Percentiles rank a stretch among this genome's conserved stretches.
Evolutionary conservation across 2,113 vertebrate species (phyloP).

Genomic region (Glaucidium brasilianum): DNA sequence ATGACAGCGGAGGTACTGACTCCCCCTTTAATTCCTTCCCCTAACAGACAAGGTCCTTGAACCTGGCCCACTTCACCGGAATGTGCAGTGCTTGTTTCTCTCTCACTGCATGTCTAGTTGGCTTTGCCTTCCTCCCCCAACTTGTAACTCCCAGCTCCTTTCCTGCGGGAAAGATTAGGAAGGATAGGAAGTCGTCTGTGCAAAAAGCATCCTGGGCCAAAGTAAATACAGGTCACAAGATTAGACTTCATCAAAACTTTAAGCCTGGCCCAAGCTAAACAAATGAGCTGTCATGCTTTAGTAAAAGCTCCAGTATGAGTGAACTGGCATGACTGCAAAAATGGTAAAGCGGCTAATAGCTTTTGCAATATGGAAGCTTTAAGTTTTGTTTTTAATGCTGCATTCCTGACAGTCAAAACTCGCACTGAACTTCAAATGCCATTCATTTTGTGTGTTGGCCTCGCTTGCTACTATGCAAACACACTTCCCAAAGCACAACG

Average conservation of each 20-base stretch:
- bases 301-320: slow-evolving; percentile 46
- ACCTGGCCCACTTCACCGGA: slow-evolving; percentile 10
- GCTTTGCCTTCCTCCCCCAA: slow-evolving; percentile 30
- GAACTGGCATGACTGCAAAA: slow-evolving; percentile 60
- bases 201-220: slow-evolving; percentile 63
- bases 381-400: slow-evolving; percentile 52
- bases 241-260: slow-evolving; percentile 75
- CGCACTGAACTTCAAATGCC: slow-evolving; percentile 29
- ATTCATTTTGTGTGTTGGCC: slow-evolving; percentile 13
- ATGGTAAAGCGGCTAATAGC: slow-evolving; percentile 56
- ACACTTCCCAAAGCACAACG: background rate
- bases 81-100: slow-evolving; percentile 1
- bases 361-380: slow-evolving; percentile 64
- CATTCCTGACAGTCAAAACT: slow-evolving; percentile 59
- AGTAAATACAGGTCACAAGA: slow-evolving; percentile 74
- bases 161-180: slow-evolving; percentile 71
- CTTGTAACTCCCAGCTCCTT: slow-evolving; percentile 23
- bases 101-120: slow-evolving; percentile 5
- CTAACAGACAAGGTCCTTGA: slow-evolving; percentile 30
- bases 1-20: background rate
- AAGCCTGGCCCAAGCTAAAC: slow-evolving; percentile 71
- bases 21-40: slow-evolving; percentile 22
- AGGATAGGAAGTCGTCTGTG: slow-evolving; percentile 71
- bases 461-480: background rate
- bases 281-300: slow-evolving; percentile 70